Evolutionary conservation across 1,140 invertebrate genomes (phyloP).

Genomic region (Camponotus pennsylvanicus): DNA sequence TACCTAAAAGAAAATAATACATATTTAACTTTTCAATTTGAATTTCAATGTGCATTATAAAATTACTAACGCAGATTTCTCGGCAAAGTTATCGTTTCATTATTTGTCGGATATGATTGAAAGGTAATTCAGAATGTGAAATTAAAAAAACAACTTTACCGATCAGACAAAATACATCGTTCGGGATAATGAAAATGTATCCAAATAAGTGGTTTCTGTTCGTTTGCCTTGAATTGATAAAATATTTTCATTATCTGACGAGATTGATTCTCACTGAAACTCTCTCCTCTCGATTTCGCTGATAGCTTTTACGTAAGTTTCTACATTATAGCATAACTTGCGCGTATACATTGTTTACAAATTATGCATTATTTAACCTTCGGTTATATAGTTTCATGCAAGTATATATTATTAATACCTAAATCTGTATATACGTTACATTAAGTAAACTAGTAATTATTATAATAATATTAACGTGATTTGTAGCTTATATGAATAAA

Average conservation of each 20-base stretch:
- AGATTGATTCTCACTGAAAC: constrained; percentile 5
- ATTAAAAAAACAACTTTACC: constrained; percentile 30
- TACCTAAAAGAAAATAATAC: not conserved
- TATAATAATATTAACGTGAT: not conserved
- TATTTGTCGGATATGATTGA: not conserved
- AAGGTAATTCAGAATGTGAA: constrained; percentile 16
- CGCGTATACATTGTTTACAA: constrained; percentile 16
- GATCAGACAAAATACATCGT: not conserved
- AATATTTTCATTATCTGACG: constrained; percentile 47
- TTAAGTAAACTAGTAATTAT: not conserved
- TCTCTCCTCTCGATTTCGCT: not conserved
- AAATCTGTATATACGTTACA: not conserved
- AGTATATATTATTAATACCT: not conserved
- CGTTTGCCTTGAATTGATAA: not conserved
- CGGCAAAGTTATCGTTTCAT: constrained; percentile 15
- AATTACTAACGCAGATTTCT: constrained; percentile 19
- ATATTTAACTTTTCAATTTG: not conserved
- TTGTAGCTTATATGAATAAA: not conserved
- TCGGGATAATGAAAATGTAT: constrained; percentile 25
- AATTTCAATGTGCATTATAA: constrained; percentile 5
- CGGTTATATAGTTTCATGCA: not conserved
- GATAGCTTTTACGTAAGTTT: constrained; percentile 4
- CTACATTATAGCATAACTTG: not conserved
- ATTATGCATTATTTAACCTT: not conserved
- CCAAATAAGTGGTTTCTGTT: not conserved